A percentile compares a stretch with the other conserved stretches of the same genome.
Conservation (phyloP, 1,140 invertebrate species). For the Ceratina australensis region DNA sequence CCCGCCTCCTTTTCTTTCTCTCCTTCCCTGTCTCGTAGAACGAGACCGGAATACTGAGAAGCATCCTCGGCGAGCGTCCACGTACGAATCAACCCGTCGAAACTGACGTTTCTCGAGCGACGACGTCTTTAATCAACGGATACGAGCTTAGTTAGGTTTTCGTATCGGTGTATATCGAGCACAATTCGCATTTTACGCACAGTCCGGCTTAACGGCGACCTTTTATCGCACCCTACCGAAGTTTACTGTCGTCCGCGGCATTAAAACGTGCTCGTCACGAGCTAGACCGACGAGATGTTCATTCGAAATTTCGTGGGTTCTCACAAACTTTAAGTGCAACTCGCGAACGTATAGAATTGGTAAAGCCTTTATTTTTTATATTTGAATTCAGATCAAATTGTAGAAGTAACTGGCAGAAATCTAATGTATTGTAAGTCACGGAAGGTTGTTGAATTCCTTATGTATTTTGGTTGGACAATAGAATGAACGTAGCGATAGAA, state of each 20-base stretch:
- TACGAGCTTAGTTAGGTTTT: constrained; percentile 48
- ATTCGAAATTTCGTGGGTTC: neutral
- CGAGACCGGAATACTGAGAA: constrained; percentile 31
- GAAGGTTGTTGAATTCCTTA: no score
- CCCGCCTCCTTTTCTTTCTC: neutral
- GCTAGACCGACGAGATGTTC: neutral
- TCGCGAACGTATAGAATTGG: no score
- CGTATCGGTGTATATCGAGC: constrained; percentile 18
- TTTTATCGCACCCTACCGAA: constrained; percentile 41
- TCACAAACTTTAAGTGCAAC: neutral
- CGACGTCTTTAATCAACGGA: constrained; percentile 47
- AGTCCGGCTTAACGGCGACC: constrained; percentile 38
- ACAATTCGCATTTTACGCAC: constrained; percentile 36
- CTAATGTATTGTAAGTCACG: no score
- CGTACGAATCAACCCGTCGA: constrained; percentile 10
- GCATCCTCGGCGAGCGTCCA: neutral
- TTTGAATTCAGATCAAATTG: no score
- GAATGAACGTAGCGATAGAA: no score
- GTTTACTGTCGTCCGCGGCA: constrained; percentile 26
- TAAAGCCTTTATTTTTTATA: no score
- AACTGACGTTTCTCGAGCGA: constrained; percentile 4
- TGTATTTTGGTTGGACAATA: no score
- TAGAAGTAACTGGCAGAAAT: no score
- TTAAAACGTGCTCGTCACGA: constrained; percentile 46
- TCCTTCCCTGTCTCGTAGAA: neutral